Evolutionary conservation across 2,113 vertebrate genomes (phyloP), one percentile per base, ranked within the genome.

Genomic region (Rhea pennata): DNA sequence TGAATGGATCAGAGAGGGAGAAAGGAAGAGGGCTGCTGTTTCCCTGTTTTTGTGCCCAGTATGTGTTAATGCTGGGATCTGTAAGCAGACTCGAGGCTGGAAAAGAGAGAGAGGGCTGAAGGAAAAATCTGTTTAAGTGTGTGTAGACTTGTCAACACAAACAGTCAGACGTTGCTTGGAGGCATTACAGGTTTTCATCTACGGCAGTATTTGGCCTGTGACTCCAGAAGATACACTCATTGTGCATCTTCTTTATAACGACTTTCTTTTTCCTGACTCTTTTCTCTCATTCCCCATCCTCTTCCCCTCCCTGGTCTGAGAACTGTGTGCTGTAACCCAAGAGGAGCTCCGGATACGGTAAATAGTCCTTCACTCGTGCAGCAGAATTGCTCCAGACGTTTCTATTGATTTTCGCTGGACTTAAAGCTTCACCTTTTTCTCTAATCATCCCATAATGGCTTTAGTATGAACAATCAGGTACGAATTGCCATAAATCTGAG

Each of bases 381-480:
- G 98, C 99, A 99, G 99, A 99, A 99, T 99, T 98, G 98, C 99
- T 99, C 98, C 99, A 99, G 99, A 99, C 99, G 97, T 98, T 98
- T 96, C 97, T 99, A 99, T 99, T 99, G 99, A 99, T 99, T 99
- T 99, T 99, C 98, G 97, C 98, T 98, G 99, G 99, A 99, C 99
- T 99, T 99, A 99, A 99, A 99, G 99, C 99, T 99, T 99, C 99
- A 99, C 99, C 99, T 99, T 99, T 99, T 99, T 98, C 99, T 99
- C 99, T 99, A 99, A 99, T 99, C 99, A 99, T 99, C 99, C 99
- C 98, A 98, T 99, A 99, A 99, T 99, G 99, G 99, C 99, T 99
- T 99, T 99, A 99, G 99, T 99, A 99, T 99, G 99, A 99, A 99
- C 99, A 99, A 98, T 99, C 99, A 99, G 97, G 99, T 99, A 99